Conservation (phyloP, 2,113 vertebrate species). For the Heterotilapia buettikoferi region DNA sequence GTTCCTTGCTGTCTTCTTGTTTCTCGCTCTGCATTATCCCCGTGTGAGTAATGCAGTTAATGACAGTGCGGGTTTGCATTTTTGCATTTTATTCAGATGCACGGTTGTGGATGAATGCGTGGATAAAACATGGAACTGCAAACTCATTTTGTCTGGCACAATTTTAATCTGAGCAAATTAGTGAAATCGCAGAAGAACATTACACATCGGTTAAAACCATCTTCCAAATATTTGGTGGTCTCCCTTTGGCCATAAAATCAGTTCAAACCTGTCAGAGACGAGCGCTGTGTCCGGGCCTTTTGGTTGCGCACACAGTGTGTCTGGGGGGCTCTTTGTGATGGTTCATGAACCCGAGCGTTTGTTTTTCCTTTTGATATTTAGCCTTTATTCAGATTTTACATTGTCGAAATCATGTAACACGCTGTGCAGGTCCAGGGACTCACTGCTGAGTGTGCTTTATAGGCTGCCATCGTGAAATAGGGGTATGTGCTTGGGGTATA, state of each 20-base stretch:
- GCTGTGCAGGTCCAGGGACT: accelerated
- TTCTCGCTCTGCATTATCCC: neutral
- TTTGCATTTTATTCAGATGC: neutral
- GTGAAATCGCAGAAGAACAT: too few relatives aligned
- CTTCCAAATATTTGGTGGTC: neutral
- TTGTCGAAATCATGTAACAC: neutral
- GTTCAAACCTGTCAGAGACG: neutral
- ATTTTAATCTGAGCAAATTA: accelerated
- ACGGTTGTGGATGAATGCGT: neutral
- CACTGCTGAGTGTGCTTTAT: neutral
- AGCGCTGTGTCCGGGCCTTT: neutral
- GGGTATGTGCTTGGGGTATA: neutral
- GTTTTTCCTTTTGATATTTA: neutral
- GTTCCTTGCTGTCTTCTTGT: neutral
- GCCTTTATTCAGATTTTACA: neutral
- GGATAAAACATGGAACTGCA: neutral
- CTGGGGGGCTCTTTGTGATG: accelerated
- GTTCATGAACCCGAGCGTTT: neutral
- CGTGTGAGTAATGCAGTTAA: neutral
- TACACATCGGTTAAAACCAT: neutral
- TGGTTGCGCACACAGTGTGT: neutral
- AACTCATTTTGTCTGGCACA: neutral
- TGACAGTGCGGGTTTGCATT: neutral
- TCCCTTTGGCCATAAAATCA: neutral
- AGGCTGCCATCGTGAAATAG: neutral